These are phyloP conservation scores for Zonitis immaculata DNA, from an alignment of 2,888 invertebrate genomes.

Conservation along the genomic window DNA sequence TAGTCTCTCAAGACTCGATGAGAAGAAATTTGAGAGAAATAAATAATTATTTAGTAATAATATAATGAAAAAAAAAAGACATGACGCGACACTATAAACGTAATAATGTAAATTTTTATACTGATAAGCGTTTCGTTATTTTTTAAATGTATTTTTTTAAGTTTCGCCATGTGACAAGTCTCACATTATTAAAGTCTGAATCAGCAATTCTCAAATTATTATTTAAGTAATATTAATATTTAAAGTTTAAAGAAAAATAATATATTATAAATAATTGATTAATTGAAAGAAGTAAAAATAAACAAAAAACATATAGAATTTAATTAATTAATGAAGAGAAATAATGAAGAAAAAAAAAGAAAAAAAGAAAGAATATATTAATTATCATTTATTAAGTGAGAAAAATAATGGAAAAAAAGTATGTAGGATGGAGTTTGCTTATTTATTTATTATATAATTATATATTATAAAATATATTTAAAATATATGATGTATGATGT, in stretches of 20 bases:
- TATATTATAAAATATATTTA: too few relatives aligned
- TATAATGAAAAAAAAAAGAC: conserved; percentile 39
- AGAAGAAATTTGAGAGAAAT: too few relatives aligned
- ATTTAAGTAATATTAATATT: conserved; percentile 44
- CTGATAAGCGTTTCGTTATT: conserved; percentile 46
- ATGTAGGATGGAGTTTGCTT: conserved; percentile 14
- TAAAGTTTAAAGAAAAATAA: conserved; percentile 38
- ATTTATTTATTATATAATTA: too few relatives aligned
- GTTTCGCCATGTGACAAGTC: conserved; percentile 47
- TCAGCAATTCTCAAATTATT: conserved; percentile 52
- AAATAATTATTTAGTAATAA: too few relatives aligned
- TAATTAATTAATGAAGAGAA: too few relatives aligned
- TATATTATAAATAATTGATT: conserved; percentile 39
- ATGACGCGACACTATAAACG: conserved; percentile 44
- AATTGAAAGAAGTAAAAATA: too few relatives aligned
- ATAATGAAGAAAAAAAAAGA: conserved; percentile 21
- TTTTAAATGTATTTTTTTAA: conserved; percentile 48
- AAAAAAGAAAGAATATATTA: conserved; percentile 19
- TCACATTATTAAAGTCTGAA: conserved; percentile 51
- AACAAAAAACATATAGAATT: conserved; percentile 38
- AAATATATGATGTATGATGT: conserved; percentile 5
- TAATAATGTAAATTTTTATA: conserved; percentile 42
- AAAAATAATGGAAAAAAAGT: conserved; percentile 14
- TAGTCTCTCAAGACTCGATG: too few relatives aligned
- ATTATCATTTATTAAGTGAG: conserved; percentile 22